Percentiles rank a stretch among this genome's conserved stretches.
Conservation (phyloP, 2,888 invertebrate genomes). For the Tachina grossa region DNA sequence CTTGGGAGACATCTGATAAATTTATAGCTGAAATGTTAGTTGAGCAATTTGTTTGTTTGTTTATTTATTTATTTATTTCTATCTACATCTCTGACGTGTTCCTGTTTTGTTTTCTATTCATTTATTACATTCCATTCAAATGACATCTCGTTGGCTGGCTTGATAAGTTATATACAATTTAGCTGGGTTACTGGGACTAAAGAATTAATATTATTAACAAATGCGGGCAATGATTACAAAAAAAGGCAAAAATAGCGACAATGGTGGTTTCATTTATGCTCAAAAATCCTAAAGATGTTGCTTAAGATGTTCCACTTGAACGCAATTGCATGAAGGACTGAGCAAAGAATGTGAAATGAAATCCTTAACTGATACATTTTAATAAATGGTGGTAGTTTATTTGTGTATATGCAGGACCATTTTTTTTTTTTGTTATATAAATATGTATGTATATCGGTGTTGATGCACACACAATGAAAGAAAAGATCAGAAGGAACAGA, state of each 20-base stretch:
- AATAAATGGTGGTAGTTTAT: slow-evolving; percentile 49
- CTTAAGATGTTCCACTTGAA: slow-evolving; percentile 64
- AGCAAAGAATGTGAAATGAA: slow-evolving; percentile 14
- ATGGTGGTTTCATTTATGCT: slow-evolving; percentile 54
- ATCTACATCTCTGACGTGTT: not conserved
- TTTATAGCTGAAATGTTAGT: slow-evolving; percentile 35
- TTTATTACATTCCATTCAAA: slow-evolving; percentile 22
- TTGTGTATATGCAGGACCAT: not conserved
- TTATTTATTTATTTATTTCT: not conserved
- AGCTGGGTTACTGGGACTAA: slow-evolving; percentile 63
- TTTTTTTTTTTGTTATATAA: no score
- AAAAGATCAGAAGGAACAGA: not conserved
- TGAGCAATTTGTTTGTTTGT: slow-evolving; percentile 52
- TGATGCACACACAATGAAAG: slow-evolving; percentile 31
- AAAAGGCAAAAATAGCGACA: not conserved
- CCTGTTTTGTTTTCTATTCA: not conserved
- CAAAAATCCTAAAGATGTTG: slow-evolving; percentile 55
- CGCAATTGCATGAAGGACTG: slow-evolving; percentile 29
- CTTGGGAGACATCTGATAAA: slow-evolving; percentile 20
- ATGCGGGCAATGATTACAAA: slow-evolving; percentile 53
- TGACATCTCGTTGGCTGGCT: slow-evolving; percentile 16
- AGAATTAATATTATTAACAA: slow-evolving; percentile 34
- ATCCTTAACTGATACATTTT: slow-evolving; percentile 41
- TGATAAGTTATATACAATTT: slow-evolving; percentile 46
- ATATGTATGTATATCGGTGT: not conserved